These are phyloP conservation scores for Guaruba guarouba DNA, from an alignment of 2,113 vertebrate genomes.

Conservation along the genomic window DNA sequence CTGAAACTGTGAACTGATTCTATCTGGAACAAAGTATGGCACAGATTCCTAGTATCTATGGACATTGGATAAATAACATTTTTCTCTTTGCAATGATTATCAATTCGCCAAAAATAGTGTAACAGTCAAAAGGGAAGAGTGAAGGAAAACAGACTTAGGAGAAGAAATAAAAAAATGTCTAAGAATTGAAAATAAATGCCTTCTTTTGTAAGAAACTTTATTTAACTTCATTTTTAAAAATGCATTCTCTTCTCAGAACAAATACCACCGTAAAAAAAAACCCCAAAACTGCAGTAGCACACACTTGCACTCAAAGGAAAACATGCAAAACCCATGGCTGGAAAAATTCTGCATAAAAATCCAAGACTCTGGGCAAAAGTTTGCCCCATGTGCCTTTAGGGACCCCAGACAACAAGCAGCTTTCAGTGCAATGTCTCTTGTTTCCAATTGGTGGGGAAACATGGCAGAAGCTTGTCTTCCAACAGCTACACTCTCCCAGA, in stretches of 20 bases:
- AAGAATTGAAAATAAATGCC: slow-evolving; percentile 74
- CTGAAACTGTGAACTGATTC: slow-evolving; percentile 58
- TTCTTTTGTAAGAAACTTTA: slow-evolving; percentile 73
- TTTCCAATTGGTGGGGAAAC: slow-evolving; percentile 68
- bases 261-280: slow-evolving; percentile 56
- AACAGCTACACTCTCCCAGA: slow-evolving; percentile 52
- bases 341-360: slow-evolving; percentile 73
- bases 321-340: slow-evolving; percentile 75
- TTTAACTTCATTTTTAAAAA: slow-evolving; percentile 75
- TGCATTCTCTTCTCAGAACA: slow-evolving; percentile 72
- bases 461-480: slow-evolving; percentile 57
- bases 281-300: slow-evolving; percentile 65
- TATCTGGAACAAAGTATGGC: slow-evolving; percentile 67
- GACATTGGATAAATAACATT: slow-evolving; percentile 39
- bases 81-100: slow-evolving; percentile 73
- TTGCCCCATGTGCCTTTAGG: slow-evolving; percentile 52
- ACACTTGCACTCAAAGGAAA: slow-evolving; percentile 75
- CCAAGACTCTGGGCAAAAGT: slow-evolving; percentile 47
- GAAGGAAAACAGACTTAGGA: slow-evolving; percentile 58
- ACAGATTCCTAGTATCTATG: slow-evolving; percentile 50
- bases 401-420: slow-evolving; percentile 50
- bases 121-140: slow-evolving; percentile 69
- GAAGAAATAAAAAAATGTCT: slow-evolving; percentile 70
- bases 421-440: slow-evolving; percentile 74
- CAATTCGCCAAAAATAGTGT: slow-evolving; percentile 65